Percentiles rank a stretch among this genome's conserved stretches.
These are phyloP conservation scores for Actinernus sp. DNA, from an alignment of 92 coral and sea anemone genomes.

Conservation along the genomic window DNA sequence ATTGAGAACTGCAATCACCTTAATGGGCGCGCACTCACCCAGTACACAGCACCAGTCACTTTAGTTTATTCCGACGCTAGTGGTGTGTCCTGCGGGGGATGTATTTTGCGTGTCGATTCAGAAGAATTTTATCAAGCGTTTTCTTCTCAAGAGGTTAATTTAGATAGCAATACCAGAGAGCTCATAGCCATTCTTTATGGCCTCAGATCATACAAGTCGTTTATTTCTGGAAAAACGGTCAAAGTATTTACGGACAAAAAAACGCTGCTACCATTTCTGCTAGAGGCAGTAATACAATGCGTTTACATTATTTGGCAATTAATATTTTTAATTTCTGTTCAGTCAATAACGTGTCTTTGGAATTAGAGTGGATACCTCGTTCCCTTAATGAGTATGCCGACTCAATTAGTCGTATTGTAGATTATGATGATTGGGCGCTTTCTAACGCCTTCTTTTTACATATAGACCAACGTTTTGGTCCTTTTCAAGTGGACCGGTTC, in stretches of 20 bases:
- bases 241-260: constrained; percentile 23
- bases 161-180: constrained; percentile 6
- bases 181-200: constrained; percentile 7
- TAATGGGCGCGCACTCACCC: constrained; percentile 2
- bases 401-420: constrained; percentile 27
- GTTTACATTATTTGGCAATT: constrained; percentile 27
- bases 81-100: constrained; percentile 23
- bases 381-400: constrained; percentile 17
- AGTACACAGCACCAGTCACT: constrained; percentile 1
- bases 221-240: constrained; percentile 24
- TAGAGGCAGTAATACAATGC: constrained; percentile 30
- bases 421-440: constrained; percentile 31
- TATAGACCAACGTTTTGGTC: constrained; percentile 6
- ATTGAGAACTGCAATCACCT: not conserved
- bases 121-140: constrained; percentile 11
- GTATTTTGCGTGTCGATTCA: not conserved
- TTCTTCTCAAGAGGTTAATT: not conserved
- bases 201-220: constrained; percentile 6
- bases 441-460: not conserved
- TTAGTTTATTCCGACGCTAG: constrained; percentile 16
- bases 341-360: constrained; percentile 4
- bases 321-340: constrained; percentile 38
- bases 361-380: constrained; percentile 29
- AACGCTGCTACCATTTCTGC: constrained; percentile 19
- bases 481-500: constrained; percentile 18